Base-by-base conservation (phyloP, 1,140 invertebrate genomes). In the Achatina immaculata region DNA sequence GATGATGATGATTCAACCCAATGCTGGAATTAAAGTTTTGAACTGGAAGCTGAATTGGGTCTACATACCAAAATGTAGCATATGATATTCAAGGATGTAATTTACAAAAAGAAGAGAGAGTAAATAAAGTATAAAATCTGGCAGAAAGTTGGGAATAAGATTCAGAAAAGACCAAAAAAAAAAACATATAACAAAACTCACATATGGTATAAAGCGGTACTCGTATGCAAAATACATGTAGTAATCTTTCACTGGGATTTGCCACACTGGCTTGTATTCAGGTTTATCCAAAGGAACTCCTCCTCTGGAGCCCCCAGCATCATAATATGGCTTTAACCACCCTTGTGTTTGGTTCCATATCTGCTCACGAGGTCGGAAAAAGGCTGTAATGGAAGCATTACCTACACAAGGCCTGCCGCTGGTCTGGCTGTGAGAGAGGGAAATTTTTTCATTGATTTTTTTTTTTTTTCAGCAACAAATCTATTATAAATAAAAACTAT, bases 351-450 rank as follows among this genome's bases (percentile, higher is more conserved):
- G 42, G 66, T 83, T 83, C 82, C 82, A 83, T 2, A 83, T 74
- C 0, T 75, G 45, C 48, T 83, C 82, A 28, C 78, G 74, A 19
- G 86, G 88, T 11, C 84, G 85, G 31, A 90, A 84, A 16, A 81
- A 95, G 0, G 96, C 95, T 90, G 94, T 94, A 1, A 98, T 90
- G 0, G 96, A 97, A 7, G 98, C 92, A 92, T 97, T 98, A 7
- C 97, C 97, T 69, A 86, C 85, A n/a, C 91, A 90, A 40, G 91
- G 89, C 43, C 86, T 84, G n/a, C 92, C 92, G 55, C 89, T 92
- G 43, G 92, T 92, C 68, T 92, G 91, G 85, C 91, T 92, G 85
- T 24, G 21, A 65, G n/a, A 65, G 19, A 43, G 24, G 48, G 21
- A 51, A 31, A 24, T 4, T 38, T 9, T 71, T 24, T 71, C 7